Conservation (phyloP, 2,797 vertebrate species). For the Sebastes hopkinsi region DNA sequence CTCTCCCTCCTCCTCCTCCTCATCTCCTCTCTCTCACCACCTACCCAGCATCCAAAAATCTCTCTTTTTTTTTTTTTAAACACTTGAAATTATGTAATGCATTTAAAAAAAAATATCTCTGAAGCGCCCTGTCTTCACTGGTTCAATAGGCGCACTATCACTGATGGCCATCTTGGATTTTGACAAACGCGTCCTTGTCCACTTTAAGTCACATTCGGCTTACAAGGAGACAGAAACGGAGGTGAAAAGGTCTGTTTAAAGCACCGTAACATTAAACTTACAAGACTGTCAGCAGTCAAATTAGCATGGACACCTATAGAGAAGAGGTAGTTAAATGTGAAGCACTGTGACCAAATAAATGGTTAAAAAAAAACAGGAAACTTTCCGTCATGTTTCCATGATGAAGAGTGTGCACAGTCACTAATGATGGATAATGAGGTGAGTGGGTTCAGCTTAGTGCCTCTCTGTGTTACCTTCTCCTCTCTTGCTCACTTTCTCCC, state of each 20-base stretch:
- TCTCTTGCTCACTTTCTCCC: neutral
- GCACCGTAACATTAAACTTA: neutral
- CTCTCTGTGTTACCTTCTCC: neutral
- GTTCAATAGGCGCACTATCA: conserved; percentile 24
- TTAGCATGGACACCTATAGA: neutral
- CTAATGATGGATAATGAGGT: conserved; percentile 23
- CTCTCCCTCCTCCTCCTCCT: conserved; percentile 35
- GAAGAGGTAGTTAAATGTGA: neutral
- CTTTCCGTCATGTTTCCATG: conserved; percentile 22
- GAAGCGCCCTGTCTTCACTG: conserved; percentile 32
- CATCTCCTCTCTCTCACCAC: conserved; percentile 52
- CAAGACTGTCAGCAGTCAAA: neutral
- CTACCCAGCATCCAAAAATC: conserved; percentile 27
- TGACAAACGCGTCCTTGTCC: conserved; percentile 42
- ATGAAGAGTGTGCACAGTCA: neutral
- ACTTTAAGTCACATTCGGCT: neutral
- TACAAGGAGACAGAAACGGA: neutral
- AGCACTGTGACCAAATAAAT: conserved; percentile 5
- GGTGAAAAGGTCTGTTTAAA: conserved; percentile 11
- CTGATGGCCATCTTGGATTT: conserved; percentile 31
- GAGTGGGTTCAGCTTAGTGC: conserved; percentile 15
- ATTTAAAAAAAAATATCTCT: conserved; percentile 12
- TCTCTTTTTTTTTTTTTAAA: conserved; percentile 18
- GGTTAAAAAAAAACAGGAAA: conserved; percentile 9
- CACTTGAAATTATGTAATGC: conserved; percentile 62